Conservation (phyloP, 2,113 vertebrate species). For the Gobio gobio region DNA sequence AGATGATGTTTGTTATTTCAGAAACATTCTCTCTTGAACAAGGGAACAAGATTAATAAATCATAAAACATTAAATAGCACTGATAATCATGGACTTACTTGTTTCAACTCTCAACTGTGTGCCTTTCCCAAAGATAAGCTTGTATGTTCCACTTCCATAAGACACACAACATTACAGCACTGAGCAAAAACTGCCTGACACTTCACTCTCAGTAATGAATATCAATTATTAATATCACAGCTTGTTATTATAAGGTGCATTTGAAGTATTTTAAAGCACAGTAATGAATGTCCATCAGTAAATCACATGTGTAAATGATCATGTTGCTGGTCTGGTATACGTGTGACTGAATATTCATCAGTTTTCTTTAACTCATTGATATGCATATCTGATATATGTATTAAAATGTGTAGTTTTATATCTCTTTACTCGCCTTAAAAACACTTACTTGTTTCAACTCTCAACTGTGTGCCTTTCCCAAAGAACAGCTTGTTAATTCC, state of each 20-base stretch:
- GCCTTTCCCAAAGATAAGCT: conserved; percentile 56
- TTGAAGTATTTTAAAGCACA: not conserved
- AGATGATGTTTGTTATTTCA: not conserved
- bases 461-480: conserved; percentile 43
- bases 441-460: conserved; percentile 48
- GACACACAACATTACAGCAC: conserved; percentile 49
- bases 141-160: not conserved
- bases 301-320: too few relatives aligned
- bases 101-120: conserved; percentile 21
- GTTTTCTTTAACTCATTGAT: too few relatives aligned
- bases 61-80: not conserved
- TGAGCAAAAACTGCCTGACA: conserved; percentile 11
- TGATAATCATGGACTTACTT: not conserved
- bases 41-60: not conserved
- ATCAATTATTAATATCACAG: not conserved
- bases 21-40: not conserved
- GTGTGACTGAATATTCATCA: too few relatives aligned
- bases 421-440: too few relatives aligned
- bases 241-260: not conserved
- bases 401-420: too few relatives aligned
- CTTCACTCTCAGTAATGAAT: not conserved
- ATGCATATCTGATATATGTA: too few relatives aligned
- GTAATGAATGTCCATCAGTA: not conserved
- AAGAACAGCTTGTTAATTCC: conserved; percentile 45
- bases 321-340: too few relatives aligned